Percentiles rank a stretch among this genome's conserved stretches.
Conservation (phyloP, 2,888 invertebrate genomes). For the Periphyllus acericola region DNA sequence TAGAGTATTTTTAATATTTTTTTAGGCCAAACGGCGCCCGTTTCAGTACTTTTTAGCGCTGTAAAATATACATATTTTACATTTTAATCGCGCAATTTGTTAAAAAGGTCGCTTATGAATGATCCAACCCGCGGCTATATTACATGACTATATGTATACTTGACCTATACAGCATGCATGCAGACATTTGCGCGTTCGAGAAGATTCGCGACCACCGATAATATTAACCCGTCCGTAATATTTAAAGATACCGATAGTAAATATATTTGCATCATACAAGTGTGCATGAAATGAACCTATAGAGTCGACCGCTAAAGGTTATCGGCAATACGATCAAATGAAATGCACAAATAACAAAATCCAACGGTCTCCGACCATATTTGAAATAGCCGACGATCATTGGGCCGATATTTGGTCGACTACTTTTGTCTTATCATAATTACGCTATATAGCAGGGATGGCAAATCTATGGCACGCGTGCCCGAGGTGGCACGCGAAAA, state of each 20-base stretch:
- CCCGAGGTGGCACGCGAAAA: no score
- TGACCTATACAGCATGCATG: not conserved
- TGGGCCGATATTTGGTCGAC: not conserved
- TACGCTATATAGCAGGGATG: no score
- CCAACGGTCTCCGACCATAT: not conserved
- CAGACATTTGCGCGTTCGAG: not conserved
- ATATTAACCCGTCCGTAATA: not conserved
- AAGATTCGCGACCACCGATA: constrained; percentile 10
- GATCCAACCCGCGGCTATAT: not conserved
- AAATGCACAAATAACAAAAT: constrained; percentile 18
- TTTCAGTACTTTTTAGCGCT: no score
- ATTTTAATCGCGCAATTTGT: constrained; percentile 12
- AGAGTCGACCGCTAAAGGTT: constrained; percentile 13
- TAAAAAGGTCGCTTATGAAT: constrained; percentile 1
- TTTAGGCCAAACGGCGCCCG: no score
- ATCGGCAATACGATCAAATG: constrained; percentile 12
- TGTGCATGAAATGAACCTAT: not conserved
- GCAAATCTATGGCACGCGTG: no score
- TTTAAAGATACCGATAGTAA: no score
- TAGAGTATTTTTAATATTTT: no score
- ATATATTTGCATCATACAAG: not conserved
- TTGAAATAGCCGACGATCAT: constrained; percentile 14
- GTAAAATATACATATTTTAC: no score
- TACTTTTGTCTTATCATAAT: constrained; percentile 27
- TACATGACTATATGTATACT: no score